Evolutionary conservation across 2,797 vertebrate species (phyloP), one percentile per base, ranked within the genome.

Genomic region (Macroramphosus scolopax): DNA sequence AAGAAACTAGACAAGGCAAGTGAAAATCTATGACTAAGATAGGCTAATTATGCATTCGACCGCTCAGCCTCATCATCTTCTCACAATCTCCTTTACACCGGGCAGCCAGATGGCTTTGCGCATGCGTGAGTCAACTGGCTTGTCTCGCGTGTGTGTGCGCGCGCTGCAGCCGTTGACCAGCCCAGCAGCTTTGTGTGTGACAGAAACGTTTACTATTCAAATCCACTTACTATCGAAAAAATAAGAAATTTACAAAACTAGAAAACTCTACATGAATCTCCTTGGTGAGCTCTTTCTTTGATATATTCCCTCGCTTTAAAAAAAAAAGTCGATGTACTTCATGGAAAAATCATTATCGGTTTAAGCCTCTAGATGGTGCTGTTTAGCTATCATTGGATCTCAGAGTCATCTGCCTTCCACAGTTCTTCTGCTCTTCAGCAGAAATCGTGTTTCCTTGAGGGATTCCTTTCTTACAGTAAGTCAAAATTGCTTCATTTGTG

Each of bases 1-100:
- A 85, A 81, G 40, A 82, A 81, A 75, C 52, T 60, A 42, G 30
- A 78, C 49, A 84, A 87, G 84, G 82, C 83, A 79, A 77, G 62
- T 18, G 43, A 11, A 65, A 71, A 68, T 49, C 49, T 84, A 76
- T 30, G 52, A 39, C 65, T 69, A 66, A 51, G 61, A 59, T 47
- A 25, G 66, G 63, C 72, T 54, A 60, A 60, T 77, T 58, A 76
- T 64, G 54, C 81, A 77, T 61, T 72, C 70, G 59, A 54, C 65
- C 42, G 78, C 74, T 79, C 74, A 75, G 68, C 63, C 56, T 38
- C 84, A 74, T 81, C 86, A 70, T 82, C 77, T 58, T 78, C 75
- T 64, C 17, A 18, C 69, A 60, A 68, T 68, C 83, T 78, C 68
- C 71, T 38, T 44, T 44, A 62, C 64, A 8, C 55, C 17, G 63